Conservation (phyloP, 1,140 invertebrate species). For the Sminthurinus signatus region DNA sequence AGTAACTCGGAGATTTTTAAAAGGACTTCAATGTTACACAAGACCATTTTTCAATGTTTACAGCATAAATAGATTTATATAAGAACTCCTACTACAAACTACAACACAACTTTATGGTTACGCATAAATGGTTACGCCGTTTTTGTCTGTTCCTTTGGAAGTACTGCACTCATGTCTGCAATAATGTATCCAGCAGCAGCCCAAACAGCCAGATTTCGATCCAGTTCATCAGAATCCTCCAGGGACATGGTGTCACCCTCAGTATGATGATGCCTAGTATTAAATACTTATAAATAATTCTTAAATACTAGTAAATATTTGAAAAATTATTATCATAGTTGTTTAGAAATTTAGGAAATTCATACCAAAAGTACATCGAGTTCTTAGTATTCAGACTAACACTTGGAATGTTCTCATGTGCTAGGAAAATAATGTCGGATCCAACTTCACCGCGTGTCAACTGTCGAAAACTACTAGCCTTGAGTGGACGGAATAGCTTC, state of each 20-base stretch:
- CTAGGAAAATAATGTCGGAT: constrained; percentile 42
- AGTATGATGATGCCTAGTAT: constrained; percentile 44
- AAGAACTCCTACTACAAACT: too few relatives aligned
- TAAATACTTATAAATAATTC: too few relatives aligned
- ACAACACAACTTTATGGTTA: too few relatives aligned
- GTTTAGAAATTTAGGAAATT: too few relatives aligned
- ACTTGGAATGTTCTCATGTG: constrained; percentile 45
- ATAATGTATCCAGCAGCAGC: constrained; percentile 44
- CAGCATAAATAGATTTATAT: too few relatives aligned
- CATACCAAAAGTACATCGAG: constrained; percentile 45
- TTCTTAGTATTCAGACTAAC: constrained; percentile 44
- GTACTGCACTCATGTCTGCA: constrained; percentile 45
- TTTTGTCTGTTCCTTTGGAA: constrained; percentile 36
- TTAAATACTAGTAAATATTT: too few relatives aligned
- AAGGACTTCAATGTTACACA: too few relatives aligned
- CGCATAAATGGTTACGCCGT: too few relatives aligned
- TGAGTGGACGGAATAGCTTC: constrained; percentile 43
- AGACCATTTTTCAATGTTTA: too few relatives aligned
- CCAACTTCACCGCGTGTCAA: constrained; percentile 18
- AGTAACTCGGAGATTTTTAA: too few relatives aligned
- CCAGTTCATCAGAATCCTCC: constrained; percentile 44
- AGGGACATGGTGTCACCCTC: constrained; percentile 45
- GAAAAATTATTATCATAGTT: too few relatives aligned
- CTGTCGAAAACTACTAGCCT: constrained; percentile 34
- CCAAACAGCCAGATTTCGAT: constrained; percentile 46